phyloP scores from a whole-genome alignment of 1,140 invertebrate species.

The Drosophila sproati region DNA sequence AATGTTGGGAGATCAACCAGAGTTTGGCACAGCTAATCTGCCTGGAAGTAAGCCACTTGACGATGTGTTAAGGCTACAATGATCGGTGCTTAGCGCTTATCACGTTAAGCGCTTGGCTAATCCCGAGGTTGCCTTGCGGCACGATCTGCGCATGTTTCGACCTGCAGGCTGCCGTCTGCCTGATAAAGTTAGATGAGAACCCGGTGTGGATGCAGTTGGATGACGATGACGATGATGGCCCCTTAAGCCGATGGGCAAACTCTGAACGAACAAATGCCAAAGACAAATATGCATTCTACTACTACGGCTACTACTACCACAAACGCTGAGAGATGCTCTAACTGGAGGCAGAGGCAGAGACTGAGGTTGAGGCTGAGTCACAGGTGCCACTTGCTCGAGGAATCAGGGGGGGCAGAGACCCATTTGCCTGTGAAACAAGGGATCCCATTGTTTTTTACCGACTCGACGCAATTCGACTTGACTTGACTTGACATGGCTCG shows the following conservation, averaged over 20 bases:
- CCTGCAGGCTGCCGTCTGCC: constrained; percentile 13
- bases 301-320: too few relatives aligned
- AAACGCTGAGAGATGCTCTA: constrained; percentile 1
- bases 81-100: constrained; percentile 44
- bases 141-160: constrained; percentile 40
- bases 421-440: constrained; percentile 9
- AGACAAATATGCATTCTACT: constrained; percentile 54
- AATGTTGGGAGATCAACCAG: constrained; percentile 11
- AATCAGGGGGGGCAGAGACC: constrained; percentile 31
- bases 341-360: background rate
- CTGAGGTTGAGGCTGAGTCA: constrained; percentile 15
- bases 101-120: constrained; percentile 36
- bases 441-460: constrained; percentile 60
- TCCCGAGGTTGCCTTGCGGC: constrained; percentile 10
- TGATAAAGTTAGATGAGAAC: constrained; percentile 15
- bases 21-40: constrained; percentile 23
- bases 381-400: constrained; percentile 69
- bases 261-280: constrained; percentile 59
- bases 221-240: constrained; percentile 22
- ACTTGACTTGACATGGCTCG: background rate
- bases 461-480: constrained; percentile 1
- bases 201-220: constrained; percentile 20
- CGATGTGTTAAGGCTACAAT: constrained; percentile 28
- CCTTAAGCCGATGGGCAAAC: constrained; percentile 49
- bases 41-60: constrained; percentile 18